A percentile compares a stretch with the other conserved stretches of the same genome.
Evolutionary conservation across 1,140 invertebrate species (phyloP).

Genomic region (Andricus grossulariae): DNA sequence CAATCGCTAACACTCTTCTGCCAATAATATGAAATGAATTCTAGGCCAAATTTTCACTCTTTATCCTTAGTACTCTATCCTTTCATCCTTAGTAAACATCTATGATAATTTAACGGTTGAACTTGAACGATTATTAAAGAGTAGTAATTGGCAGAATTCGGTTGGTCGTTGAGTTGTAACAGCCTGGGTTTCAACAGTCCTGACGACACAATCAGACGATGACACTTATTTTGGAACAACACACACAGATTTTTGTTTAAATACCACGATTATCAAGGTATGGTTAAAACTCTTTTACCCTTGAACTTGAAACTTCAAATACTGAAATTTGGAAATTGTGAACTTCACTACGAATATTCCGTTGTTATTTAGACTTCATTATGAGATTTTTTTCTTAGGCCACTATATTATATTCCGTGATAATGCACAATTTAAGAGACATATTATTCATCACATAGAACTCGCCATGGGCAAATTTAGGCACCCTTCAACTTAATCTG

Average conservation of each 20-base stretch:
- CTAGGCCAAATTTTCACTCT: not conserved
- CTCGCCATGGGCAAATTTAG: constrained; percentile 37
- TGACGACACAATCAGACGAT: not conserved
- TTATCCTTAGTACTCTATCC: not conserved
- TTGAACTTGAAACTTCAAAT: not conserved
- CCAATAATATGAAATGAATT: not conserved
- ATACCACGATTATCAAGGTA: not conserved
- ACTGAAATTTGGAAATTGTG: not conserved
- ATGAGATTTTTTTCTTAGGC: not conserved
- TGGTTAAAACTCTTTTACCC: not conserved
- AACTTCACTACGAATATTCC: not conserved
- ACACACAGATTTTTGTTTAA: constrained; percentile 4
- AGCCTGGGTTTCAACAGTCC: not conserved
- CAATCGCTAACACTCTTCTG: constrained; percentile 44
- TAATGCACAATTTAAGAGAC: constrained; percentile 45
- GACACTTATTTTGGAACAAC: not conserved
- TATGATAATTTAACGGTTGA: constrained; percentile 65
- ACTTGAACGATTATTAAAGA: constrained; percentile 60
- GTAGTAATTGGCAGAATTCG: constrained; percentile 72
- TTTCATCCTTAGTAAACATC: constrained; percentile 50
- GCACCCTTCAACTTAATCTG: constrained; percentile 43
- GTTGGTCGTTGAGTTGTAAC: constrained; percentile 62
- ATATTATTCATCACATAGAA: constrained; percentile 39
- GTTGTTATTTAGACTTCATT: too few relatives aligned
- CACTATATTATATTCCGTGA: constrained; percentile 36